Percentiles rank a stretch among this genome's conserved stretches.
Conservation (phyloP, 2,888 invertebrate species). For the Glyphotaelius pellucidus region DNA sequence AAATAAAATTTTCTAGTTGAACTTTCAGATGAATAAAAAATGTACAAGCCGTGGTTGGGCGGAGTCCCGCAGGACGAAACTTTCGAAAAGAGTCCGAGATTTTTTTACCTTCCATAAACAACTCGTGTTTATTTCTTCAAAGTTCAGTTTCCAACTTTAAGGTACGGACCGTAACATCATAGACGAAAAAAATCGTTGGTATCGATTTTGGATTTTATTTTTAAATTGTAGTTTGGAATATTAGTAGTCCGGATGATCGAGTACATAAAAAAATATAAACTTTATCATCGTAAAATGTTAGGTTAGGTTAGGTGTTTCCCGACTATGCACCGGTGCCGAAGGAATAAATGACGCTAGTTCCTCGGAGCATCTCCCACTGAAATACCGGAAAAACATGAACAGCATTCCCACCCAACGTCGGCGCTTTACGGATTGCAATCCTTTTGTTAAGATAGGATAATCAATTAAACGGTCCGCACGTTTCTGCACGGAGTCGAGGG, state of each 20-base stretch:
- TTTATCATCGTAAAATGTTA: too few relatives aligned
- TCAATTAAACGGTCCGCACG: too few relatives aligned
- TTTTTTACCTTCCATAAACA: slow-evolving; percentile 55
- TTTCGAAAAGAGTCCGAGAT: slow-evolving; percentile 54
- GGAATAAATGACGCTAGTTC: too few relatives aligned
- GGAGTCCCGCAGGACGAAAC: slow-evolving; percentile 45
- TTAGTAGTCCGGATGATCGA: neutral
- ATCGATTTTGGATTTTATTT: neutral
- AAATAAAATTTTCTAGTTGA: slow-evolving; percentile 36
- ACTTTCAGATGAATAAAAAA: slow-evolving; percentile 62
- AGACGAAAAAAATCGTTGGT: neutral
- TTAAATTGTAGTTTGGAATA: neutral
- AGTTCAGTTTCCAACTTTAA: neutral
- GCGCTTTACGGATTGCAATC: too few relatives aligned
- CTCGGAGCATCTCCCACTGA: too few relatives aligned
- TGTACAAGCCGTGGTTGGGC: slow-evolving; percentile 51
- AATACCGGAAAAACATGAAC: too few relatives aligned
- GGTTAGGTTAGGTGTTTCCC: too few relatives aligned
- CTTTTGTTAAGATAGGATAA: too few relatives aligned
- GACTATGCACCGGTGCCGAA: too few relatives aligned
- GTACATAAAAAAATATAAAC: too few relatives aligned
- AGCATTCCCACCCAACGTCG: too few relatives aligned
- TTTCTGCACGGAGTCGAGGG: too few relatives aligned
- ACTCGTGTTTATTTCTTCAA: slow-evolving; percentile 50
- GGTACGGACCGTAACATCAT: neutral